These are phyloP conservation scores for Apamea monoglypha DNA, from an alignment of 2,888 invertebrate genomes.

Conservation along the genomic window DNA sequence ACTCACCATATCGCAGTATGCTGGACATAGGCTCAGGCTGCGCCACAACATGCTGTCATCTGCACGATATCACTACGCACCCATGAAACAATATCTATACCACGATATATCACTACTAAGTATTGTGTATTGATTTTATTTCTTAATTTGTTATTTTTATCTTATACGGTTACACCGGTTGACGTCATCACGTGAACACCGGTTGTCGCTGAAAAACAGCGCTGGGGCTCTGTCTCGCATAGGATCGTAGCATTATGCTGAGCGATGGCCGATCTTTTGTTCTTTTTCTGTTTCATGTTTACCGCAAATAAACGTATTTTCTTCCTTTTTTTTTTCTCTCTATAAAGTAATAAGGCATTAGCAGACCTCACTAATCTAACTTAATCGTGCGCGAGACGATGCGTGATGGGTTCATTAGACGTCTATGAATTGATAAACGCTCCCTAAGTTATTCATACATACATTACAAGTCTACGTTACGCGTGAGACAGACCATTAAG, in stretches of 20 bases:
- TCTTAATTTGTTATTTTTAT: not conserved
- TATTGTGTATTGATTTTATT: no score
- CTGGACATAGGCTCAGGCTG: not conserved
- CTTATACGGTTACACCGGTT: not conserved
- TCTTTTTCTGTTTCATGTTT: not conserved
- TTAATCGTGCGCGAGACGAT: constrained; percentile 34
- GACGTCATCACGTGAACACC: not conserved
- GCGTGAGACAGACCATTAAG: not conserved
- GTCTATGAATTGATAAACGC: constrained; percentile 47
- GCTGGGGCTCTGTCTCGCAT: no score
- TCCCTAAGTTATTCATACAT: constrained; percentile 40
- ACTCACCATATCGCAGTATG: no score
- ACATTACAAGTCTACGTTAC: constrained; percentile 23
- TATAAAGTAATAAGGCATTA: constrained; percentile 19
- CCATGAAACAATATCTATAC: not conserved
- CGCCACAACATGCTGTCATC: not conserved
- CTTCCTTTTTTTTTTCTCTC: not conserved
- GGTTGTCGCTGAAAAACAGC: not conserved
- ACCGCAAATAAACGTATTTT: not conserved
- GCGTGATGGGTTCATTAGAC: constrained; percentile 42
- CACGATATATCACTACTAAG: not conserved
- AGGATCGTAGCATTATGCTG: no score
- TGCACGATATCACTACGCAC: not conserved
- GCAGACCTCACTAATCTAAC: constrained; percentile 31
- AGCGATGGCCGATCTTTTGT: no score